Percentiles rank a stretch among this genome's conserved stretches.
Evolutionary conservation across 2,888 invertebrate species (phyloP).

Genomic region (Nomada hirtipes): DNA sequence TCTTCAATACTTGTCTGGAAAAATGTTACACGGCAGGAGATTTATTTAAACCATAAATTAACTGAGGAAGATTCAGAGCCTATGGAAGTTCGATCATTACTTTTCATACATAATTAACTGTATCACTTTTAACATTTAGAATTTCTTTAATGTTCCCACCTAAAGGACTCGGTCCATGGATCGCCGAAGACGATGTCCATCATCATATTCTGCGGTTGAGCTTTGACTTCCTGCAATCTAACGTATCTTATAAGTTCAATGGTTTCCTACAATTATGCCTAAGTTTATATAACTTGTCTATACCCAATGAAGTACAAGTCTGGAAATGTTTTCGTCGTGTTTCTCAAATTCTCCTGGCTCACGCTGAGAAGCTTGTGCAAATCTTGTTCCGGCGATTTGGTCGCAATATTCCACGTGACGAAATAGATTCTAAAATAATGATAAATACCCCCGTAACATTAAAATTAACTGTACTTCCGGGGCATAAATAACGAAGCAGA

Average conservation of each 20-base stretch:
- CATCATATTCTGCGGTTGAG: slow-evolving; percentile 93
- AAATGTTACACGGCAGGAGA: slow-evolving; percentile 6
- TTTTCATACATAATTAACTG: background rate
- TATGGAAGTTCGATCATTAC: background rate
- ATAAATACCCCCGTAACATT: background rate
- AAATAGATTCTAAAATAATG: slow-evolving; percentile 89
- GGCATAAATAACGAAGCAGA: background rate
- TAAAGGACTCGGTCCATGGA: slow-evolving; percentile 92
- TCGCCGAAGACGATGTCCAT: slow-evolving; percentile 93
- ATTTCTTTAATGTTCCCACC: slow-evolving; percentile 74
- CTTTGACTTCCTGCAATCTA: slow-evolving; percentile 95
- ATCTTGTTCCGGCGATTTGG: slow-evolving; percentile 90
- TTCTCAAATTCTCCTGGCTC: slow-evolving; percentile 85
- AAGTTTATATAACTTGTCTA: slow-evolving; percentile 65
- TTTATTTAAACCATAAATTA: background rate
- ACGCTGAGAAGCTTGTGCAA: slow-evolving; percentile 90
- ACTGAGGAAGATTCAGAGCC: background rate
- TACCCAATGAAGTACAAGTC: slow-evolving; percentile 95
- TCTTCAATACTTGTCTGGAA: slow-evolving; percentile 88
- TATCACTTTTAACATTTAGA: background rate
- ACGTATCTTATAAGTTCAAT: slow-evolving; percentile 35
- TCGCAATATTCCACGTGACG: slow-evolving; percentile 96
- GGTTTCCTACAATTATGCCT: slow-evolving; percentile 80
- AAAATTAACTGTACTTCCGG: background rate
- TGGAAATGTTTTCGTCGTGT: slow-evolving; percentile 88